Evolutionary conservation across 2,888 invertebrate genomes (phyloP).

Genomic region (Drosophila tripunctata): DNA sequence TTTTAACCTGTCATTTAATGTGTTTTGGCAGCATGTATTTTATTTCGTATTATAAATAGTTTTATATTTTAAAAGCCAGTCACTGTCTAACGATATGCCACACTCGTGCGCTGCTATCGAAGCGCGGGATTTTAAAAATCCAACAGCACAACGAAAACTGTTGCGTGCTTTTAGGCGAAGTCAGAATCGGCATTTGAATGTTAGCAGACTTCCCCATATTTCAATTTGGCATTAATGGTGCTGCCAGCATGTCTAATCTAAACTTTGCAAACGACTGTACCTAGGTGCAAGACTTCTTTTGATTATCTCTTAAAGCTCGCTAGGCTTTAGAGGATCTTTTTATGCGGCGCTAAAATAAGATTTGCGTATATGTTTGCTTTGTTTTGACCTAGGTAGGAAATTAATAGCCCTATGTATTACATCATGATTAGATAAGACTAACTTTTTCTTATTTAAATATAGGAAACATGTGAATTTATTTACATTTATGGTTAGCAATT

Average conservation of each 20-base stretch:
- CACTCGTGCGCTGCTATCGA: too few species aligned
- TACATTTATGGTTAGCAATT: too few species aligned
- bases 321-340: background rate
- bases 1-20: too few species aligned
- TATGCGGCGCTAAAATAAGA: too few species aligned
- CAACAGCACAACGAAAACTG: background rate
- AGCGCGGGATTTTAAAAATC: background rate
- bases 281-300: background rate
- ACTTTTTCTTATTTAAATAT: too few species aligned
- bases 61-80: too few species aligned
- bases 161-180: background rate
- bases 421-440: background rate
- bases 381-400: conserved; percentile 13
- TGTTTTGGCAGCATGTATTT: too few species aligned
- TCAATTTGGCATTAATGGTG: background rate
- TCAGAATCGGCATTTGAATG: background rate
- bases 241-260: conserved; percentile 9
- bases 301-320: background rate
- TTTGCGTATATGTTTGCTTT: background rate
- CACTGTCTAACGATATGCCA: background rate
- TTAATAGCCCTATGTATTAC: background rate
- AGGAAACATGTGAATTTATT: too few species aligned
- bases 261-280: background rate
- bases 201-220: background rate
- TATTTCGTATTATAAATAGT: too few species aligned